A percentile compares a stretch with the other conserved stretches of the same genome.
Conservation (phyloP, 2,888 invertebrate genomes). For the Agelastica alni region DNA sequence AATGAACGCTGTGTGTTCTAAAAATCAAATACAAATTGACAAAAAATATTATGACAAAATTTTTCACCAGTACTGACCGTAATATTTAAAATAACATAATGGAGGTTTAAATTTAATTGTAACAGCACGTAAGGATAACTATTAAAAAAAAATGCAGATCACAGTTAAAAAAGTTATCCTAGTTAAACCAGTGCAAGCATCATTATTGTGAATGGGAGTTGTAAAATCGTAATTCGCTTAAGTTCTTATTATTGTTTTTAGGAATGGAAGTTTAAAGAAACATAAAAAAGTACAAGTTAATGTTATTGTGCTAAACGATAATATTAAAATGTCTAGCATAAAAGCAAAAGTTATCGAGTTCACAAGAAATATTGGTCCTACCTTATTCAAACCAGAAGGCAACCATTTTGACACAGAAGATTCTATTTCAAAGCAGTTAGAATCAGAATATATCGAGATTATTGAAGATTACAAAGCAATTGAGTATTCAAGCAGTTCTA, state of each 20-base stretch:
- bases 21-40: too few relatives aligned
- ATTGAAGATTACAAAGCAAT: slow-evolving; percentile 10
- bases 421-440: not conserved
- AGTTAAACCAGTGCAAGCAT: too few relatives aligned
- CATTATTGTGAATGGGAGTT: not conserved
- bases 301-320: slow-evolving; percentile 39
- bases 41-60: too few relatives aligned
- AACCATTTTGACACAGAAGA: slow-evolving; percentile 9
- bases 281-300: slow-evolving; percentile 35
- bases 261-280: slow-evolving; percentile 3
- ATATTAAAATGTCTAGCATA: not conserved
- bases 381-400: slow-evolving; percentile 6
- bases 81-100: too few relatives aligned
- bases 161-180: too few relatives aligned
- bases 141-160: too few relatives aligned
- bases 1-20: too few relatives aligned
- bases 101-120: too few relatives aligned
- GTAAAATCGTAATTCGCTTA: not conserved
- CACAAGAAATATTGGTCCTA: slow-evolving; percentile 22
- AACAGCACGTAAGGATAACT: too few relatives aligned
- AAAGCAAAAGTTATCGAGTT: slow-evolving; percentile 32
- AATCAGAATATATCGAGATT: slow-evolving; percentile 22
- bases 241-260: not conserved
- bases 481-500: not conserved
- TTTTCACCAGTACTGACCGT: too few relatives aligned